A percentile compares a stretch with the other conserved stretches of the same genome.
Conservation (phyloP, 2,797 vertebrate species). For the Hydrolagus colliei region DNA sequence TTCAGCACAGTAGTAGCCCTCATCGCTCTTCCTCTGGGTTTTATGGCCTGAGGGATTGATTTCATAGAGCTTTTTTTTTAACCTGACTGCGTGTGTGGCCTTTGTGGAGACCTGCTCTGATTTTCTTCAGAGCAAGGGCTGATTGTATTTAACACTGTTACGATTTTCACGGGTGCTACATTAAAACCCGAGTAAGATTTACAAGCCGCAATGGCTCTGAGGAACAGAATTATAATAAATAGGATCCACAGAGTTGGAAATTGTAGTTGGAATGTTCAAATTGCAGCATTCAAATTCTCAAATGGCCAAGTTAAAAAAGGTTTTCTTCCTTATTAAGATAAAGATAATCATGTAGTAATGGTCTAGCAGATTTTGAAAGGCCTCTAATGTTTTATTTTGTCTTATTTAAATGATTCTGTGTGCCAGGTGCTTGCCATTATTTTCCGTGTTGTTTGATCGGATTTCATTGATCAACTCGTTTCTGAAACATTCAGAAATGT, state of each 20-base stretch:
- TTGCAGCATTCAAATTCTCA: background rate
- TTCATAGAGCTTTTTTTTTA: slow-evolving; percentile 39
- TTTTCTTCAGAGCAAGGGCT: background rate
- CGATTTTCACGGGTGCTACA: background rate
- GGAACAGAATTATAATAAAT: background rate
- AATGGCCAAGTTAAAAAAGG: background rate
- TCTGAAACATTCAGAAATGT: too few relatives aligned
- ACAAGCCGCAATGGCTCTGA: background rate
- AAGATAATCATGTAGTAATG: too few relatives aligned
- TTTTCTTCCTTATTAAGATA: background rate
- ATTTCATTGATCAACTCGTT: too few relatives aligned
- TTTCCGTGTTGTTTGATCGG: background rate
- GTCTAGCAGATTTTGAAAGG: background rate
- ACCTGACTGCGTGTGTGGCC: slow-evolving; percentile 58
- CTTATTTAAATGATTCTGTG: background rate
- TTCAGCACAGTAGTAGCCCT: slow-evolving; percentile 53
- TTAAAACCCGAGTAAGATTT: background rate
- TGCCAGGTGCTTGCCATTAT: background rate
- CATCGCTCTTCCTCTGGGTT: slow-evolving; percentile 32
- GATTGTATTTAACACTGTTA: background rate
- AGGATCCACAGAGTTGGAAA: background rate
- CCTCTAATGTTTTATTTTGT: background rate
- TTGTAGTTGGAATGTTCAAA: background rate
- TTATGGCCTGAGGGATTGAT: slow-evolving; percentile 45
- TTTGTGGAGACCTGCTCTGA: slow-evolving; percentile 31